Evolutionary conservation across 2,113 vertebrate genomes (phyloP).

Genomic region (Mystacornis crossleyi): DNA sequence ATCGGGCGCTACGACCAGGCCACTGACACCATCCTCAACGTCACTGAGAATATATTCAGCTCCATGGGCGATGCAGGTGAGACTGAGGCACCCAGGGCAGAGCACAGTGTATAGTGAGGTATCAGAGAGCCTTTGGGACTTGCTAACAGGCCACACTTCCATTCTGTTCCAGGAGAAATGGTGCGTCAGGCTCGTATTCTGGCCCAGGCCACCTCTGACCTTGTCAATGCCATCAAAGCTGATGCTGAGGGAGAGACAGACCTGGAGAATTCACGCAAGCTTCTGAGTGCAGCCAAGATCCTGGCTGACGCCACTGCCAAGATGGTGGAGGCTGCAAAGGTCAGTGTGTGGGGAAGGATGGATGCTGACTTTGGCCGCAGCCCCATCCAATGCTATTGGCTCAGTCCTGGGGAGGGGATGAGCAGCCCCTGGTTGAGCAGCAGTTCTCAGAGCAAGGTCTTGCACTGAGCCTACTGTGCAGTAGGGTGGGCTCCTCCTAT

Average conservation of each 20-base stretch:
- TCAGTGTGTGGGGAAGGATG: not conserved
- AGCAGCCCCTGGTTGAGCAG: not conserved
- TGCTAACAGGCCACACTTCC: not conserved
- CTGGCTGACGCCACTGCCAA: conserved; percentile 94
- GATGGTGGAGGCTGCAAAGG: conserved; percentile 99
- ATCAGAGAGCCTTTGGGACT: not conserved
- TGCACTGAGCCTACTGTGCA: not conserved
- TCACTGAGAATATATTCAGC: conserved; percentile 97
- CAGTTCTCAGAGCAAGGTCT: not conserved
- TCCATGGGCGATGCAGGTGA: conserved; percentile 96
- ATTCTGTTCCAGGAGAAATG: conserved; percentile 87
- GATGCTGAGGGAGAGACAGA: conserved; percentile 94
- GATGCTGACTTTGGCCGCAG: not conserved
- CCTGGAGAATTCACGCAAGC: conserved; percentile 94
- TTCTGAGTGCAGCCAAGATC: conserved; percentile 93
- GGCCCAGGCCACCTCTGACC: conserved; percentile 94
- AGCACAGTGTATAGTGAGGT: not conserved
- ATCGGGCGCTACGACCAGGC: conserved; percentile 97
- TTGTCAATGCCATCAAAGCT: conserved; percentile 97
- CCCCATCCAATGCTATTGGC: fast-evolving
- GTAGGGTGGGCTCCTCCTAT: not conserved
- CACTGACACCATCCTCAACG: conserved; percentile 93
- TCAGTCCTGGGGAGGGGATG: fast-evolving
- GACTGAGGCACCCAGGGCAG: not conserved
- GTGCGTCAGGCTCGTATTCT: conserved; percentile 95